Conservation (phyloP, 2,113 vertebrate species). For the Gymnogyps californianus region DNA sequence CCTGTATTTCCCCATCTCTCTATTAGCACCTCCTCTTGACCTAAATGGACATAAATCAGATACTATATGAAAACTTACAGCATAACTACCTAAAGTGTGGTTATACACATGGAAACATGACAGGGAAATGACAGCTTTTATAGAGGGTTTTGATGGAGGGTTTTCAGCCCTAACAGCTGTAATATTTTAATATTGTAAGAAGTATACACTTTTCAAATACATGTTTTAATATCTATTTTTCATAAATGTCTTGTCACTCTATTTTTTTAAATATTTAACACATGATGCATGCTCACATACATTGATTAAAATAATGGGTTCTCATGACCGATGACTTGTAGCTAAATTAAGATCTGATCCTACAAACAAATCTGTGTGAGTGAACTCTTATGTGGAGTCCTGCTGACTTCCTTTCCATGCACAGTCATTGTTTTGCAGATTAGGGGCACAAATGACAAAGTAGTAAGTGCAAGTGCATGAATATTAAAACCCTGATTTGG, state of each 20-base stretch:
- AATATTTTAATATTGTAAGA: background rate
- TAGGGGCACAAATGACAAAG: background rate
- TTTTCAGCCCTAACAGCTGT: background rate
- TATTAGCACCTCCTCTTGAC: background rate
- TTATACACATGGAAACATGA: background rate
- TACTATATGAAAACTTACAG: background rate
- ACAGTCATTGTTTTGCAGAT: background rate
- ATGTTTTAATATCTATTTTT: background rate
- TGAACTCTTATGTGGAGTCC: background rate
- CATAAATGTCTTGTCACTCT: background rate
- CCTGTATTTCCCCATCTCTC: background rate
- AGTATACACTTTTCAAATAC: background rate
- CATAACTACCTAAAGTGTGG: background rate
- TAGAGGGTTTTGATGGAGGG: background rate
- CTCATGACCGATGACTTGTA: background rate
- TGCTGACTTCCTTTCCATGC: background rate
- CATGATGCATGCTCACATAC: background rate
- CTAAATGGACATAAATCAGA: background rate
- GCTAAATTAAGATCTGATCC: background rate
- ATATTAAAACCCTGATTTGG: background rate
- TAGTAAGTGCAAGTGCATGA: background rate
- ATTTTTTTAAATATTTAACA: background rate
- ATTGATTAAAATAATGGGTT: background rate
- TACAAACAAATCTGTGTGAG: background rate
- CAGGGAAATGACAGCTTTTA: background rate